Conservation (phyloP, 2,113 vertebrate genomes). For the Lichenostomus cassidix region DNA sequence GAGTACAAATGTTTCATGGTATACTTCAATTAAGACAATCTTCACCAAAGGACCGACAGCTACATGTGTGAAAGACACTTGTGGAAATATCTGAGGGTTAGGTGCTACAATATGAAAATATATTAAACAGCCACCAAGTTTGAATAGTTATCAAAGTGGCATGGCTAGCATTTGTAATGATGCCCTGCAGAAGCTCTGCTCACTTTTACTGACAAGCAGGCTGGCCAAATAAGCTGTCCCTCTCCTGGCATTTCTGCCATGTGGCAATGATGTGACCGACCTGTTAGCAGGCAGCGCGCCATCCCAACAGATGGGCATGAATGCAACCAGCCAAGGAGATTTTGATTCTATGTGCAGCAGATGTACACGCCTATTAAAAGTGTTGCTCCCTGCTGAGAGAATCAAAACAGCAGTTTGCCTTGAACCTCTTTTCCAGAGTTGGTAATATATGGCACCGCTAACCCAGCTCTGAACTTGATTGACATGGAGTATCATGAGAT, state of each 20-base stretch:
- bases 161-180: background rate
- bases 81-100: background rate
- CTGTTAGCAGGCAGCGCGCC: constrained; percentile 47
- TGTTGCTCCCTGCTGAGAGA: constrained; percentile 35
- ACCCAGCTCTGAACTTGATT: background rate
- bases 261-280: constrained; percentile 47
- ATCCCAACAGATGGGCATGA: constrained; percentile 58
- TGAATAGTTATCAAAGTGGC: background rate
- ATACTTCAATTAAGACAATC: background rate
- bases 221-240: background rate
- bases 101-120: background rate
- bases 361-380: constrained; percentile 38
- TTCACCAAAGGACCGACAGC: background rate
- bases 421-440: constrained; percentile 6
- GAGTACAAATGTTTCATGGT: background rate
- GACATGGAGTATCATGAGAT: background rate
- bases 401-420: constrained; percentile 50
- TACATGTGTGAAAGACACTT: background rate
- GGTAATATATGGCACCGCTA: background rate
- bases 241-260: background rate
- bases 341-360: constrained; percentile 22
- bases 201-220: background rate
- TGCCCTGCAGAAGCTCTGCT: background rate
- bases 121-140: background rate
- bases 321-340: background rate